A percentile compares a stretch with the other conserved stretches of the same genome.
These are phyloP conservation scores for Abrostola triplasia DNA, from an alignment of 2,888 invertebrate species.

Conservation along the genomic window DNA sequence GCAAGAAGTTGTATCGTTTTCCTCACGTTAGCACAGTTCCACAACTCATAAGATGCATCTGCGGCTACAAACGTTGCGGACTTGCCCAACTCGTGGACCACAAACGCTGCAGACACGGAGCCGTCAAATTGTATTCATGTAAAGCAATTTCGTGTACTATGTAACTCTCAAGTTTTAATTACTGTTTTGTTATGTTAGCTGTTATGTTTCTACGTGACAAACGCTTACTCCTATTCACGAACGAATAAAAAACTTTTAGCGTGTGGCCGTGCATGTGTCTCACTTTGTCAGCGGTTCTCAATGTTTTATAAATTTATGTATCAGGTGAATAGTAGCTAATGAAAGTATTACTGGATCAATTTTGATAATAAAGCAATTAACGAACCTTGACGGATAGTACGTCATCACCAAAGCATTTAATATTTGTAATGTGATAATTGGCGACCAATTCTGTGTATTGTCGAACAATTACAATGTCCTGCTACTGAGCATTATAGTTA, in stretches of 20 bases:
- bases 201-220: background rate
- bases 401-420: too few relatives aligned
- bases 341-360: too few relatives aligned
- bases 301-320: too few relatives aligned
- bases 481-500: too few relatives aligned
- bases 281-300: too few relatives aligned
- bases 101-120: slow-evolving; percentile 20
- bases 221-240: background rate
- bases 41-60: slow-evolving; percentile 35
- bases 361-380: too few relatives aligned
- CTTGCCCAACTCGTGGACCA: slow-evolving; percentile 24
- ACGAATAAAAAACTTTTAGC: background rate
- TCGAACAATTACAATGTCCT: too few relatives aligned
- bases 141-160: slow-evolving; percentile 8
- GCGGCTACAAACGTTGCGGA: slow-evolving; percentile 16
- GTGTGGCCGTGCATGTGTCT: background rate
- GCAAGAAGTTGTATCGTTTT: slow-evolving; percentile 10
- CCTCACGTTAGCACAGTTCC: slow-evolving; percentile 16
- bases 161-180: slow-evolving; percentile 25
- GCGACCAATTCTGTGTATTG: too few relatives aligned
- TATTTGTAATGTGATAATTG: too few relatives aligned
- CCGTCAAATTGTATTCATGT: slow-evolving; percentile 8
- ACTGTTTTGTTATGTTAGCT: slow-evolving; percentile 5
- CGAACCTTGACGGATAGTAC: too few relatives aligned
- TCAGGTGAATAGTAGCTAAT: too few relatives aligned